Percentiles rank a stretch among this genome's conserved stretches.
These are phyloP conservation scores for Phrynocephalus versicolor DNA, from an alignment of 2,113 vertebrate genomes.

Conservation along the genomic window DNA sequence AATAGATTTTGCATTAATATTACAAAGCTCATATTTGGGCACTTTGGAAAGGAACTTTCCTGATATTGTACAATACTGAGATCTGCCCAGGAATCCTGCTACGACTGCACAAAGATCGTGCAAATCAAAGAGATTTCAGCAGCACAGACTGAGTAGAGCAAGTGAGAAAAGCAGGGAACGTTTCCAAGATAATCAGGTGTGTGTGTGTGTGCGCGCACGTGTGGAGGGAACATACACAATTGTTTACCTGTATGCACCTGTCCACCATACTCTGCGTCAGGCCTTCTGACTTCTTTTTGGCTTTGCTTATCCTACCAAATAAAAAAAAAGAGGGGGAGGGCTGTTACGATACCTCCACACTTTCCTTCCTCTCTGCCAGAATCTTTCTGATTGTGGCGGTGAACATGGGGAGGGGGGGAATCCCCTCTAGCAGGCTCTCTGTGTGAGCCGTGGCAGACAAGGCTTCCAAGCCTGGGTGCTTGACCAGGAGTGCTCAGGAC, in stretches of 20 bases:
- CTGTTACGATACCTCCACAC: background rate
- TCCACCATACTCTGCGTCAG: conserved; percentile 98
- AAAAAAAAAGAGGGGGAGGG: background rate
- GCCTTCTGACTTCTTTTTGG: conserved; percentile 93
- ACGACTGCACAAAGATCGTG: too few relatives aligned
- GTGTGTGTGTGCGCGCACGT: background rate
- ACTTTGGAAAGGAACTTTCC: background rate
- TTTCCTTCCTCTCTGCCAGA: background rate
- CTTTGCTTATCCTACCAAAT: conserved; percentile 86
- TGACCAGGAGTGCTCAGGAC: too few relatives aligned
- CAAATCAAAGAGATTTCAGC: too few relatives aligned
- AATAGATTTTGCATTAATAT: too few relatives aligned
- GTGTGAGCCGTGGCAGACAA: too few relatives aligned
- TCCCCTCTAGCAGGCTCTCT: too few relatives aligned
- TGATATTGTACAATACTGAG: background rate
- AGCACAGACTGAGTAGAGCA: too few relatives aligned
- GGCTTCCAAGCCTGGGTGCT: too few relatives aligned
- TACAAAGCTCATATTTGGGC: background rate
- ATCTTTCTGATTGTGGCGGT: too few relatives aligned
- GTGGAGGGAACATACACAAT: background rate
- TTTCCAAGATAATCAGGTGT: background rate
- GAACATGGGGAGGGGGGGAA: too few relatives aligned
- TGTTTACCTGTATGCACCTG: conserved; percentile 92
- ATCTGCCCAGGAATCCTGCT: background rate
- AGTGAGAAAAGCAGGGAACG: background rate